Percentiles rank a stretch among this genome's conserved stretches.
These are phyloP conservation scores for Anarsia innoxiella DNA, from an alignment of 2,888 invertebrate species.

Conservation along the genomic window DNA sequence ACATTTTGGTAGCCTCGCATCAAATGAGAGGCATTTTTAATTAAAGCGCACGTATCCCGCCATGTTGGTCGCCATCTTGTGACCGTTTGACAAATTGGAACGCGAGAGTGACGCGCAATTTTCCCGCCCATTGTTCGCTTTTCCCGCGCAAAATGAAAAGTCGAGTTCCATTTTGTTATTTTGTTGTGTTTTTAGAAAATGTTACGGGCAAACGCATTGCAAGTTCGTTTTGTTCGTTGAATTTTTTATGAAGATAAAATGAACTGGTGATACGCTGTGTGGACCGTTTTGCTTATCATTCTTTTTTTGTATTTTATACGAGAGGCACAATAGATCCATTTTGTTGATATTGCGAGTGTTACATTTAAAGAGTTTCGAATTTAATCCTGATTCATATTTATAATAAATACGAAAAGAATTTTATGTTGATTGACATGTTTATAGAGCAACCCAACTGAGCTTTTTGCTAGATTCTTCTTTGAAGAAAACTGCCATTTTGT, in stretches of 20 bases:
- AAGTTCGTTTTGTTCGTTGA: conserved; percentile 32
- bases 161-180: conserved; percentile 54
- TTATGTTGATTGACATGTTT: too few relatives aligned
- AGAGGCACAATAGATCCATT: too few relatives aligned
- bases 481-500: too few relatives aligned
- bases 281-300: too few relatives aligned
- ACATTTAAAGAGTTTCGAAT: too few relatives aligned
- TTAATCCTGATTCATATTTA: too few relatives aligned
- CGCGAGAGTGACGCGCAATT: conserved; percentile 74
- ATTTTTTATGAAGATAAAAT: neutral
- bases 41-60: conserved; percentile 62
- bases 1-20: conserved; percentile 38
- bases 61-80: conserved; percentile 57
- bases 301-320: too few relatives aligned
- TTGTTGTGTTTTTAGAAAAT: conserved; percentile 49
- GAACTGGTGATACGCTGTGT: too few relatives aligned
- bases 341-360: too few relatives aligned
- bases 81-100: conserved; percentile 74
- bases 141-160: conserved; percentile 72
- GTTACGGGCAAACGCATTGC: conserved; percentile 34
- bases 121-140: conserved; percentile 73
- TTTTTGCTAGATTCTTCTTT: too few relatives aligned
- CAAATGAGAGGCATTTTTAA: conserved; percentile 70
- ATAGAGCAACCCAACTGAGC: too few relatives aligned
- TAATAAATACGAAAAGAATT: too few relatives aligned